These are phyloP conservation scores for Colaptes auratus DNA, from an alignment of 2,113 vertebrate species.

Conservation along the genomic window DNA sequence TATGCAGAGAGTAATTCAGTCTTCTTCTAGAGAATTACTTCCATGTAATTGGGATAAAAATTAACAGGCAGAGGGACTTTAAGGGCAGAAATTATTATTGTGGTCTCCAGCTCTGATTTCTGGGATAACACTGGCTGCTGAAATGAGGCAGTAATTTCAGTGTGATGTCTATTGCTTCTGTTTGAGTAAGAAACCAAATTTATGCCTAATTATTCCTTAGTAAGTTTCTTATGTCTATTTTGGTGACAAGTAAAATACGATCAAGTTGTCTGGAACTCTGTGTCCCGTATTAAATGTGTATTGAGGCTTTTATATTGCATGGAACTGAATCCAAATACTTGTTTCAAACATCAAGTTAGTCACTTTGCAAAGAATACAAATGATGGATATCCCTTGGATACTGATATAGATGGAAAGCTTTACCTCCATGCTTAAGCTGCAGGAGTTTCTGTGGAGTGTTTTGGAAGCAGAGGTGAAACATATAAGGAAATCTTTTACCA, in stretches of 20 bases:
- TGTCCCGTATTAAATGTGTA: background rate
- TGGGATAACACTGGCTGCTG: background rate
- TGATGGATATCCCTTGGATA: background rate
- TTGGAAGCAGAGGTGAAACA: conserved; percentile 11
- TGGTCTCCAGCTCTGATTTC: conserved; percentile 7
- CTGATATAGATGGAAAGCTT: background rate
- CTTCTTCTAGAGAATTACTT: background rate
- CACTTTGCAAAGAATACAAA: background rate
- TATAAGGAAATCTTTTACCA: background rate
- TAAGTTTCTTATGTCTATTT: conserved; percentile 1
- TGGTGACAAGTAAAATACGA: background rate
- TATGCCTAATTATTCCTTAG: background rate
- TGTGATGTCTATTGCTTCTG: background rate
- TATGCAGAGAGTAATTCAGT: background rate
- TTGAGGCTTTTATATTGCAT: background rate
- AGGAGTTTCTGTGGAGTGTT: background rate
- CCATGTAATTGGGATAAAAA: conserved; percentile 16
- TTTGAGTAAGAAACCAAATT: background rate
- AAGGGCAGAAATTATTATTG: conserved; percentile 2
- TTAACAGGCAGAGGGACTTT: background rate
- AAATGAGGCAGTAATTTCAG: conserved; percentile 13
- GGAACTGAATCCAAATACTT: background rate
- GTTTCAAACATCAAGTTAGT: background rate
- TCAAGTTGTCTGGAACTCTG: background rate
- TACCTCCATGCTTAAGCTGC: background rate